Evolutionary conservation across 2,113 vertebrate species (phyloP).

Genomic region (Pipa parva): DNA sequence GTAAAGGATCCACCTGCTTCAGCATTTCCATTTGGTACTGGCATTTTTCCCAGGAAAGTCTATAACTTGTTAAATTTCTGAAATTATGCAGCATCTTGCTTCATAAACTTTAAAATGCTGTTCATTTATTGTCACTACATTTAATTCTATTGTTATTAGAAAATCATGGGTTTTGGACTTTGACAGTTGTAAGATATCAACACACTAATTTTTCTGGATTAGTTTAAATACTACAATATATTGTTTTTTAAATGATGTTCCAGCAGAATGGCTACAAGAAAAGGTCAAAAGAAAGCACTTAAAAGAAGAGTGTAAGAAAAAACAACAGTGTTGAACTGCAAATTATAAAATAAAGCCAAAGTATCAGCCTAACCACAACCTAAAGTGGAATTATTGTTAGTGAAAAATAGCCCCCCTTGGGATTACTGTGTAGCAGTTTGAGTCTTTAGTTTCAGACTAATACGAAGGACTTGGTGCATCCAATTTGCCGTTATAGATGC

Average conservation of each 20-base stretch:
- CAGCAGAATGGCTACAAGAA: neutral
- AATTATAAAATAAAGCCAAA: neutral
- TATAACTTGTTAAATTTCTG: neutral
- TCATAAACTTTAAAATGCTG: conserved; percentile 3
- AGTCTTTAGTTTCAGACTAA: too few relatives aligned
- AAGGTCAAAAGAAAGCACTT: neutral
- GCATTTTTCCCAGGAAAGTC: conserved; percentile 9
- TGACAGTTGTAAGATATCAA: neutral
- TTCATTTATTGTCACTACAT: conserved; percentile 8
- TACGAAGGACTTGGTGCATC: too few relatives aligned
- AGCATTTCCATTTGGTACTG: conserved; percentile 1
- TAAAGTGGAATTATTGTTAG: too few relatives aligned
- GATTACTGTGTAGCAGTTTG: too few relatives aligned
- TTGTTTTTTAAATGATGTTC: neutral
- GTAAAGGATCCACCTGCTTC: neutral
- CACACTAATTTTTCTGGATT: neutral
- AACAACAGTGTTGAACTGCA: neutral
- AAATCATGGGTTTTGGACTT: neutral
- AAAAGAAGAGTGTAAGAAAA: neutral
- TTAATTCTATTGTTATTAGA: conserved; percentile 10
- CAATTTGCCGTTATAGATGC: too few relatives aligned
- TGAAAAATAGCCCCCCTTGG: too few relatives aligned
- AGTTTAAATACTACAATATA: neutral
- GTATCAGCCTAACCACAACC: too few relatives aligned
- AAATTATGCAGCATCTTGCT: conserved; percentile 9